A percentile compares a stretch with the other conserved stretches of the same genome.
Evolutionary conservation across 2,888 invertebrate species (phyloP).

Genomic region (Agrilus mali): DNA sequence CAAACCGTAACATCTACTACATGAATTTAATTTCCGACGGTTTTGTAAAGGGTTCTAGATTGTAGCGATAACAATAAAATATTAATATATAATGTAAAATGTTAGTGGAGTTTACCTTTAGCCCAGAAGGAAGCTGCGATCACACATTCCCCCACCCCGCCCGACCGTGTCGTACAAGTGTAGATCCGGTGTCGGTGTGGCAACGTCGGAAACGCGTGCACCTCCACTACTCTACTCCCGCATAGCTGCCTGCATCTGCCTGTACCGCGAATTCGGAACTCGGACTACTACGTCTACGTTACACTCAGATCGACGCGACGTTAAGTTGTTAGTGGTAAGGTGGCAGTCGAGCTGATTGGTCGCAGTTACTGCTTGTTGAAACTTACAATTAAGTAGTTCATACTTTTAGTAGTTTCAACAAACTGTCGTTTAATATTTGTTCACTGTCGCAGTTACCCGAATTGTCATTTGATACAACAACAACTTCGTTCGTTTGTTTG

Average conservation of each 20-base stretch:
- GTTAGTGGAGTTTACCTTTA: too few relatives aligned
- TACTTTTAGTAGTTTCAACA: too few relatives aligned
- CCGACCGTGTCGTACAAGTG: constrained; percentile 22
- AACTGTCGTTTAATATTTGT: too few relatives aligned
- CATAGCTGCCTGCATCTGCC: constrained; percentile 13
- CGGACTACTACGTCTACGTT: constrained; percentile 26
- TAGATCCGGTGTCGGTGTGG: constrained; percentile 32
- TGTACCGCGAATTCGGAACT: constrained; percentile 18
- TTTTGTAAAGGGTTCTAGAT: too few relatives aligned
- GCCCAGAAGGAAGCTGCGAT: constrained; percentile 3
- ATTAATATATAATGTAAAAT: too few relatives aligned
- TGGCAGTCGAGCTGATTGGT: constrained; percentile 28
- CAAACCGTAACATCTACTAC: too few relatives aligned
- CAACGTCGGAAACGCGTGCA: constrained; percentile 17
- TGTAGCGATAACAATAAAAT: too few relatives aligned
- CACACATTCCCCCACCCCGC: constrained; percentile 14
- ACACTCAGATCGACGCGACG: constrained; percentile 10
- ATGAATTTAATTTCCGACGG: too few relatives aligned
- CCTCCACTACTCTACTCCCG: constrained; percentile 11
- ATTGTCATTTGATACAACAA: too few relatives aligned
- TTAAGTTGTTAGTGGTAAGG: constrained; percentile 32
- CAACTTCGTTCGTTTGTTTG: too few relatives aligned
- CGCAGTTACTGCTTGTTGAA: constrained; percentile 31
- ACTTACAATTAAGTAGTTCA: too few relatives aligned
- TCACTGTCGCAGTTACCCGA: too few relatives aligned